phyloP scores from a whole-genome alignment of 2,113 vertebrate species.

The Dromas ardeola region DNA sequence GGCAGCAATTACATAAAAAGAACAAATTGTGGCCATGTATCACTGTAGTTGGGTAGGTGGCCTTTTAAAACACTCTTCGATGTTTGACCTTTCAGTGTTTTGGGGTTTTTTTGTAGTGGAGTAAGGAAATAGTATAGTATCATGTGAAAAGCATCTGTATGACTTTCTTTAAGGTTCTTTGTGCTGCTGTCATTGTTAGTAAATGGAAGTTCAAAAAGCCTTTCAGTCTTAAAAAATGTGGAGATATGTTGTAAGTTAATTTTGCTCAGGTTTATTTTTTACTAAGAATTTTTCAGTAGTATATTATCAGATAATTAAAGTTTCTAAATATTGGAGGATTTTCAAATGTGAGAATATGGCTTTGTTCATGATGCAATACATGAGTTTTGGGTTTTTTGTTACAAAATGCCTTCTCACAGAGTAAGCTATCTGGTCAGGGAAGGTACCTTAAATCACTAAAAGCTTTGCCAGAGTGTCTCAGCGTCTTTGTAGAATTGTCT shows the following conservation, averaged over 20 bases:
- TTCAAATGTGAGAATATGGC: not conserved
- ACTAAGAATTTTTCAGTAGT: not conserved
- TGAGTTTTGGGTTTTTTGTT: not conserved
- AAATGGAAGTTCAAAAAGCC: not conserved
- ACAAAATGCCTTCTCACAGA: not conserved
- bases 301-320: not conserved
- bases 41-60: not conserved
- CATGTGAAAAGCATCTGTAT: not conserved
- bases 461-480: not conserved
- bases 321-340: not conserved
- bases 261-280: not conserved
- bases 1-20: not conserved
- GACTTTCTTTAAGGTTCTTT: not conserved
- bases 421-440: not conserved
- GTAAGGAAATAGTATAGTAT: not conserved
- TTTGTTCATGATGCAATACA: not conserved
- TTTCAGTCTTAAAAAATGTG: not conserved
- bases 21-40: not conserved
- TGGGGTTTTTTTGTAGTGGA: not conserved
- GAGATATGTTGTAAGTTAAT: not conserved
- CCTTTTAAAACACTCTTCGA: not conserved
- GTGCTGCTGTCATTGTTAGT: not conserved
- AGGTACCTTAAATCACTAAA: not conserved
- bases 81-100: not conserved
- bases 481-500: not conserved